Base-by-base conservation (phyloP, 2,797 vertebrate genomes). In the Muscicapa striata region DNA sequence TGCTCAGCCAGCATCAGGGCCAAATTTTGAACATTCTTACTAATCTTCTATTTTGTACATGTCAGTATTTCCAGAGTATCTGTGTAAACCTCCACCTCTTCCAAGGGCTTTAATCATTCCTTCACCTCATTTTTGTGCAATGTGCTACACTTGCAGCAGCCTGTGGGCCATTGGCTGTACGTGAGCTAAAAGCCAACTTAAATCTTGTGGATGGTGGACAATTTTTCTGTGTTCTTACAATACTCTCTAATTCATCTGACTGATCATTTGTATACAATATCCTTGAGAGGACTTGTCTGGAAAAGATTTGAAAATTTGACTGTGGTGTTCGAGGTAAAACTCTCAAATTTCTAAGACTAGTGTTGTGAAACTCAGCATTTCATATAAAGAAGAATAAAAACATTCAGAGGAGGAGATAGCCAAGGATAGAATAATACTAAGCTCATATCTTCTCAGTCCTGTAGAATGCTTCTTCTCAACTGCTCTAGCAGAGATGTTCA, bases 321-420 rank as follows among this genome's bases (percentile, higher is more conserved):
- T 81, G 23, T 32, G 10, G 6, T 66, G 24, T n/a, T 81, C 0
- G 0, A 51, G 32, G 36, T 91, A 15, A 75, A 84, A 66, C 8
- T 40, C 0, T 67, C 0, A 2, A 19, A 26, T 83, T 84, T 93
- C 30, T 48, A 49, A 58, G 15, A 62, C 10, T 14, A 29, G 17
- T 40, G 29, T 77, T 93, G 38, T 74, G 49, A 64, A 91, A 59
- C n/a, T 86, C 59, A 12, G 10, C 13, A 43, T 68, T 85, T 91
- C 15, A 12, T 54, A 13, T 74, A 12, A 49, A 23, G 64, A 89
- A 64, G 23, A 81, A 38, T 62, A 57, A 85, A 74, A 80, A 62
- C 20, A 22, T 22, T 59, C 23, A 34, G 46, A 57, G 32, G 45
- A 46, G 49, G 30, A 70, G 62, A 49, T 27, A 43, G 51, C 16